Base-by-base conservation (phyloP, 2,113 vertebrate genomes). In the Melanocharis versteri region DNA sequence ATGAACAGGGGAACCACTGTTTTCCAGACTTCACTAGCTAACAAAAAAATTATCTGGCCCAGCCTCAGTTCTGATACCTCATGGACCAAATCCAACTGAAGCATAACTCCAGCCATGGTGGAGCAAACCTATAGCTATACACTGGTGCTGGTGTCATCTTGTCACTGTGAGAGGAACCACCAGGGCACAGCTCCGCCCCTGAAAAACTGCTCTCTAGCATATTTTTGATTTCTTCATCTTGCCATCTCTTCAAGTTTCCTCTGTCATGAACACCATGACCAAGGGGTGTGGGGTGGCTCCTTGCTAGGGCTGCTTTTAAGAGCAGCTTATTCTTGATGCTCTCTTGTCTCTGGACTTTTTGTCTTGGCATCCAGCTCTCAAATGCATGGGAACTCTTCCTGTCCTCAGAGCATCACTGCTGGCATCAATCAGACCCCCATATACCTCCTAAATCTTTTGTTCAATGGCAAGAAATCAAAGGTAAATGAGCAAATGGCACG, bases 81-180 rank as follows among this genome's bases (percentile, higher is more conserved):
- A 15, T 21, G n/a, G 37, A 40, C 26, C 31, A 54, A 86, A 83
- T 17, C 13, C 58, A 78, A 5, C 8, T 6, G 20, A 15, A 62
- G 6, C 6, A 20, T 0, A 2, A n/a, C 9, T 64, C 17, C 31
- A 56, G 35, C 23, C 27, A 19, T 0, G 0, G 28, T 40, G 7
- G 30, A 75, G 11, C 4, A 42, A 81, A 22, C 27, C 23, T 23
- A 3, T 2, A 70, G 39, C 13, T 50, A 10, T 14, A 66, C 11
- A 3, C 3, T 24, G 81, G 30, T 54, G 26, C 14, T 91, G 1
- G 5, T 71, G 16, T 62, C 39, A 54, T 24, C 47, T 61, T 37
- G 22, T 13, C 50, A n/a, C 17, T 62, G 33, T 47, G 30, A 82
- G 9, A 50, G 15, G 39, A 79, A 27, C 26, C 5, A 33, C 9